Evolutionary conservation across 2,113 vertebrate genomes (phyloP).

Genomic region (Psettodes erumei): DNA sequence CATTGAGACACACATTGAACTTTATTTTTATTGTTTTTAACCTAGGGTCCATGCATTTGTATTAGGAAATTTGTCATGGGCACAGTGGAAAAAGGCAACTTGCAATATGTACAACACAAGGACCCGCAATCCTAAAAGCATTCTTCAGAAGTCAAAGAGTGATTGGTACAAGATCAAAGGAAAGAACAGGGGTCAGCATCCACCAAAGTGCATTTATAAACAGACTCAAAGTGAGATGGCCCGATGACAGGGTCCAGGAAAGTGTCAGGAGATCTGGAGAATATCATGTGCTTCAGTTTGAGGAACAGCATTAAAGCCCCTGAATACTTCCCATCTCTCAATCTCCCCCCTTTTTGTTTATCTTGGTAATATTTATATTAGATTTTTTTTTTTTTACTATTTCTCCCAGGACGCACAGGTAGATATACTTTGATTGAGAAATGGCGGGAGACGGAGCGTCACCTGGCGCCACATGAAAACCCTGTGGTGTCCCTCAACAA

Average conservation of each 20-base stretch:
- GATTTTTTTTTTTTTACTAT: background rate
- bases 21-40: no score
- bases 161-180: slow-evolving; percentile 1
- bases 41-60: no score
- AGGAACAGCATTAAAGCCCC: background rate
- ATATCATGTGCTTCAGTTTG: background rate
- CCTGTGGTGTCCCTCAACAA: slow-evolving; percentile 96
- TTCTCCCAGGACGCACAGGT: slow-evolving; percentile 89
- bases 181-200: background rate
- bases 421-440: slow-evolving; percentile 95
- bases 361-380: background rate
- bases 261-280: slow-evolving; percentile 4
- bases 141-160: background rate
- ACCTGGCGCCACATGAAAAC: slow-evolving; percentile 92
- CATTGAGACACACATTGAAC: background rate
- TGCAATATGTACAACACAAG: background rate
- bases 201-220: slow-evolving; percentile 6
- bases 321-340: background rate
- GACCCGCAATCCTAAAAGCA: background rate
- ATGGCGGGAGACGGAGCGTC: slow-evolving; percentile 94
- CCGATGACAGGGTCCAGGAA: background rate
- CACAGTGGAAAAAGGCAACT: background rate
- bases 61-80: no score
- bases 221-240: background rate
- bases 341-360: background rate